These are phyloP conservation scores for human DNA, from an alignment of 2,113 vertebrate genomes.

Conservation along the genomic window GRCh38 chr4:108588501-108589000, in stretches of 20 bases:
- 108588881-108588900: not conserved
- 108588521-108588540: not conserved
- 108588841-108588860: not conserved
- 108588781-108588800: constrained; percentile 1
- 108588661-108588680: not conserved
- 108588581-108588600: not conserved
- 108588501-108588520: too few species aligned
- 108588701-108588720: constrained; percentile 47
- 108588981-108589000: constrained; percentile 2
- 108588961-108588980: constrained; percentile 51
- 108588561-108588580: not conserved
- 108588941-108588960: constrained; percentile 23
- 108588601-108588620: not conserved
- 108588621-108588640: not conserved
- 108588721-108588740: not conserved
- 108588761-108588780: not conserved
- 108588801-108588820: not conserved
- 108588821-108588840: not conserved
- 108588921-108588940: not conserved
- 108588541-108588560: not conserved
- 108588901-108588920: not conserved
- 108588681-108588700: not conserved
- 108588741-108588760: constrained; percentile 18
- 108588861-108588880: not conserved
- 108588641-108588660: not conserved